Conservation (phyloP, 64 coral and sea anemone species). For the Montipora efflorescens region DNA sequence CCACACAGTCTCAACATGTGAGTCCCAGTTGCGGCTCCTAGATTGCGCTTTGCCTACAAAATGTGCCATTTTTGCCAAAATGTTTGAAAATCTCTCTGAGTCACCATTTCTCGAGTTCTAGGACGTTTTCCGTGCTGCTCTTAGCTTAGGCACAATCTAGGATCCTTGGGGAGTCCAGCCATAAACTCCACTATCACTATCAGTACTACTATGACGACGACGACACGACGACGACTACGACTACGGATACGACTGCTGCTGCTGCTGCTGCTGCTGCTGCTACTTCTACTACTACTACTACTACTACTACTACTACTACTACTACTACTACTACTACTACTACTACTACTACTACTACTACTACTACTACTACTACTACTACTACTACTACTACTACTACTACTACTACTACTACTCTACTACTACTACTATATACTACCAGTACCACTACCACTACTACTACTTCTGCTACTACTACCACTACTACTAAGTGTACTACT, state of each 20-base stretch:
- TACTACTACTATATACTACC: neutral
- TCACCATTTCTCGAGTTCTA: too few species aligned
- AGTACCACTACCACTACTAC: conserved; percentile 10
- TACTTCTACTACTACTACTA: conserved; percentile 11
- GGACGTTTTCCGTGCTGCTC: too few species aligned
- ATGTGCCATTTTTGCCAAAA: too few species aligned
- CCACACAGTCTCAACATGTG: too few species aligned
- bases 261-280: neutral
- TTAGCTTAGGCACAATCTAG: too few species aligned
- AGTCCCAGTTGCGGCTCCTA: too few species aligned
- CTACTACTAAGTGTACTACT: neutral
- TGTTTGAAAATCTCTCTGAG: too few species aligned
- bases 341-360: conserved; percentile 17
- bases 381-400: neutral
- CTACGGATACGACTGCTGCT: neutral
- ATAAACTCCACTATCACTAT: neutral
- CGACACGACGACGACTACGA: too few species aligned
- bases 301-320: conserved; percentile 29
- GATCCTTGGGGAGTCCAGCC: too few species aligned
- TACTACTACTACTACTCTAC: neutral
- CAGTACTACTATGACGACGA: neutral
- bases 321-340: conserved; percentile 11
- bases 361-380: conserved; percentile 20
- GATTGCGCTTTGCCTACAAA: too few species aligned
- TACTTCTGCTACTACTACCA: neutral